Percentiles rank a stretch among this genome's conserved stretches.
Evolutionary conservation across 2,113 vertebrate genomes (phyloP).

Genomic region (Silurus asotus): DNA sequence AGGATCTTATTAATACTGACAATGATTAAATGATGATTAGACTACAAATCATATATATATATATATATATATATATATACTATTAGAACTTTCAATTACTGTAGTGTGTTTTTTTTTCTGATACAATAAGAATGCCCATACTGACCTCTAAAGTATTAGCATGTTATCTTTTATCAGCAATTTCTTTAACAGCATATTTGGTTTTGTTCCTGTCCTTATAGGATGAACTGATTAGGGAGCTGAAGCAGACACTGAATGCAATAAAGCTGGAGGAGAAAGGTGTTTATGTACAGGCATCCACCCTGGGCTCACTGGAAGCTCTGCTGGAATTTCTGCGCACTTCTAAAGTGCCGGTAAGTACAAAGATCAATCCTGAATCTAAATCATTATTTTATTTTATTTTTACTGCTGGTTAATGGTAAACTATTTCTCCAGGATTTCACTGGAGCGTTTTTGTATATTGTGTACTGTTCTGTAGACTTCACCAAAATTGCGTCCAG

Average conservation of each 20-base stretch:
- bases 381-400: background rate
- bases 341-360: conserved; percentile 89
- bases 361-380: background rate
- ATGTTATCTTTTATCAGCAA: too few relatives aligned
- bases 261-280: conserved; percentile 98
- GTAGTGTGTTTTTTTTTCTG: too few relatives aligned
- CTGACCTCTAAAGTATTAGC: too few relatives aligned
- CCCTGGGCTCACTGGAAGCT: conserved; percentile 93
- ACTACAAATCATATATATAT: background rate
- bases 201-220: conserved; percentile 57
- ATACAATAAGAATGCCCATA: too few relatives aligned
- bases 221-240: conserved; percentile 92
- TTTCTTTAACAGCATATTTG: background rate
- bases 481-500: background rate
- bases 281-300: conserved; percentile 97
- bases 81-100: too few relatives aligned
- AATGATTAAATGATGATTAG: background rate
- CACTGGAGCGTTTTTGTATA: background rate
- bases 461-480: background rate
- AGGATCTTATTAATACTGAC: background rate
- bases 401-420: background rate
- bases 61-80: too few relatives aligned
- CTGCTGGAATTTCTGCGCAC: conserved; percentile 95
- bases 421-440: too few relatives aligned
- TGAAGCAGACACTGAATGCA: conserved; percentile 93